Conservation (phyloP, 2,797 vertebrate species). For the Lutjanus campechanus region DNA sequence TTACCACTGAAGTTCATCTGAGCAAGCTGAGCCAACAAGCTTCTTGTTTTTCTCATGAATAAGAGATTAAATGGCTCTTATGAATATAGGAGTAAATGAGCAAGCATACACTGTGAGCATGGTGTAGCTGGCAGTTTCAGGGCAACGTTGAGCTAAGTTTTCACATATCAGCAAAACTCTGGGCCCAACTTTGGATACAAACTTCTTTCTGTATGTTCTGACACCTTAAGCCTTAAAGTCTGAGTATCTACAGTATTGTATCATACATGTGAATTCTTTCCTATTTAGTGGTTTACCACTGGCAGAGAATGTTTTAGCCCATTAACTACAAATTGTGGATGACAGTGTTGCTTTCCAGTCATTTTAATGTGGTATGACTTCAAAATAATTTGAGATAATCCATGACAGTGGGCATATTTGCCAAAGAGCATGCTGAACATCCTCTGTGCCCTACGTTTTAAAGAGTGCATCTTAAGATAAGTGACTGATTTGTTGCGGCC, state of each 20-base stretch:
- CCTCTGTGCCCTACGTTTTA: neutral
- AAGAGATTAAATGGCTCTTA: slow-evolving; percentile 69
- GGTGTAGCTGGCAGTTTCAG: slow-evolving; percentile 56
- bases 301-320: neutral
- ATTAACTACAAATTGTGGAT: neutral
- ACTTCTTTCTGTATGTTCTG: slow-evolving; percentile 25
- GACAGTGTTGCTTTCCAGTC: neutral
- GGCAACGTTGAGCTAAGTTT: slow-evolving; percentile 43
- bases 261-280: neutral
- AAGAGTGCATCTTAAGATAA: slow-evolving; percentile 5
- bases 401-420: slow-evolving; percentile 1
- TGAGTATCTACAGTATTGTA: neutral
- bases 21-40: slow-evolving; percentile 55
- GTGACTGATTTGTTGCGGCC: neutral
- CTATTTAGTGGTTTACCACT: neutral
- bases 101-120: slow-evolving; percentile 27
- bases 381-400: slow-evolving; percentile 8
- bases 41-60: slow-evolving; percentile 79
- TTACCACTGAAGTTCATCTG: slow-evolving; percentile 43
- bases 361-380: slow-evolving; percentile 17
- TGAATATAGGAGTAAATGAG: slow-evolving; percentile 57
- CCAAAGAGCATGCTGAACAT: neutral
- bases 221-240: slow-evolving; percentile 22
- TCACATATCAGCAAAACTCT: slow-evolving; percentile 53
- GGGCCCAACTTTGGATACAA: slow-evolving; percentile 32